Base-by-base conservation (phyloP, 2,113 vertebrate species). In the Tylochromis polylepis region DNA sequence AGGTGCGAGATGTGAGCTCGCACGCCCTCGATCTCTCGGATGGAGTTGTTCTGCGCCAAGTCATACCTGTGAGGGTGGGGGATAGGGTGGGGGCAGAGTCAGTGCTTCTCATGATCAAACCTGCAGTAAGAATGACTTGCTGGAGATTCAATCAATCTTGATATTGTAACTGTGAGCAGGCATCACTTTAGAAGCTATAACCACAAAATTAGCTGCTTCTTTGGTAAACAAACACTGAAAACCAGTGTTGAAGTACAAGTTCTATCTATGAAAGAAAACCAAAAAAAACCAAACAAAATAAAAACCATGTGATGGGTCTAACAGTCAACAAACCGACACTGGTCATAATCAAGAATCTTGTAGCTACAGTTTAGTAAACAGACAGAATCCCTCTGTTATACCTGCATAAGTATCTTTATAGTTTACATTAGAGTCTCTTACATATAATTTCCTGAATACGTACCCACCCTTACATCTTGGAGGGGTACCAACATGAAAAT, bases 21-120 rank as follows among this genome's bases (percentile, higher is more conserved):
- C 80, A 98, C 96, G 3, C 94, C 97, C 90, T 99, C 99, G 46
- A 99, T 99, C 93, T 98, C 97, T 6, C 98, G 93, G 89, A 99
- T 99, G 70, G 98, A 98, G 72, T 97, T 96, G 80, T 99, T 98
- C 88, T 98, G 97, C 0, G 97, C 97, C 96, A 99, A 88, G 93
- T 99, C 99, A 18, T 99, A 99, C 88, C 97, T 96, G 60, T 65
- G 34, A 65, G 20, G 34, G 34, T 65, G 34, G 20, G 1, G 60
- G 60, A 38, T 18, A 65, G 20, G 34, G 34, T 65, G 34, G 20
- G 1, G 60, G 34, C 34, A 67, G 60, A 38, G 60, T 38, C 60
- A 65, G 31, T 31, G 34, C 4, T 41, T 27, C 58, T 65, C n/a
- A 18, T 72, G 67, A 72, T 46, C 41, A 46, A 72, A 72, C 27